Conservation (phyloP, 2,888 invertebrate genomes). For the Lamellibrachia columna region DNA sequence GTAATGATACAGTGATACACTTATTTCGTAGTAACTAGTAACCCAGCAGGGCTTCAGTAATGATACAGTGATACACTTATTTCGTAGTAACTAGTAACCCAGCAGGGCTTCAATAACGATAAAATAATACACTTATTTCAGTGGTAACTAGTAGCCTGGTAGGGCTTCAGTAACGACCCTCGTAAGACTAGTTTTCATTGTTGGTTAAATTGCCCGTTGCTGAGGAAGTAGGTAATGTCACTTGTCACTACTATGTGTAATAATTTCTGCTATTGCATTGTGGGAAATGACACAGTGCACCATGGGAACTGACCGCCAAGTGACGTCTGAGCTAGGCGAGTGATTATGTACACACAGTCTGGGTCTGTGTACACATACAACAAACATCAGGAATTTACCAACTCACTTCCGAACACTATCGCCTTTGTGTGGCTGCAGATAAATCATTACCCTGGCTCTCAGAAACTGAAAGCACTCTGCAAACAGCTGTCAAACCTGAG, state of each 20-base stretch:
- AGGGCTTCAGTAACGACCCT: neutral
- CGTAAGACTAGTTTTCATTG: neutral
- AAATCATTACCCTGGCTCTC: neutral
- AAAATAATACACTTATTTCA: no score
- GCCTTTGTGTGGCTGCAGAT: constrained; percentile 10
- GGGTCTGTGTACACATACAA: neutral
- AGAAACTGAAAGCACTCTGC: neutral
- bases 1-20: no score
- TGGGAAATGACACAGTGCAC: neutral
- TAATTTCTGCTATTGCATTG: neutral
- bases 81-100: no score
- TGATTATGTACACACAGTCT: neutral
- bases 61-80: no score
- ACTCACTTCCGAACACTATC: neutral
- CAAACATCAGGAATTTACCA: neutral
- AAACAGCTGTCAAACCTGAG: constrained; percentile 2
- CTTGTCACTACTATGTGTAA: neutral
- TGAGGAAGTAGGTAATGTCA: no score
- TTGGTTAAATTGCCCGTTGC: neutral
- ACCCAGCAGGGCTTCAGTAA: no score
- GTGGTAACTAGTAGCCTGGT: no score
- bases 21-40: no score
- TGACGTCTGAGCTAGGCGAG: neutral
- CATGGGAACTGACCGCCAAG: neutral
- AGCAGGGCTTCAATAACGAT: no score